Conservation (phyloP, 2,888 invertebrate species). For the Drosophila mimetica region DNA sequence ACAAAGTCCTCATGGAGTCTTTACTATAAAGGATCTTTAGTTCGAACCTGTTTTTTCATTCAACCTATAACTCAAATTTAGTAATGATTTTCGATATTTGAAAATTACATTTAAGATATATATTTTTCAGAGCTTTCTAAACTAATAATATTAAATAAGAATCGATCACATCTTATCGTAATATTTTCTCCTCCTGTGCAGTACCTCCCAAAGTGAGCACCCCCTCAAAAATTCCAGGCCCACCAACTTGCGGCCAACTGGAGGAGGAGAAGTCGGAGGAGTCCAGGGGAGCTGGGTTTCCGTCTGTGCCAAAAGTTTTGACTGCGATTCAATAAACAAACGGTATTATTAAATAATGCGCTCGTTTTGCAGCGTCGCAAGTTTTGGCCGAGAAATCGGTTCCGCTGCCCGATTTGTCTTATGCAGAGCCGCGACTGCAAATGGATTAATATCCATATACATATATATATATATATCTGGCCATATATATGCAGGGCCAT, state of each 20-base stretch:
- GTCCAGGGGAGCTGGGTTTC: constrained; percentile 58
- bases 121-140: too few species aligned
- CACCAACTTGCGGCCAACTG: constrained; percentile 63
- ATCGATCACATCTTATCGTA: neutral
- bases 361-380: constrained; percentile 54
- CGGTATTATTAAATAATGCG: constrained; percentile 77
- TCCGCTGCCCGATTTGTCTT: constrained; percentile 50
- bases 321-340: constrained; percentile 78
- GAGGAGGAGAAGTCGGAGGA: constrained; percentile 5
- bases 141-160: too few species aligned
- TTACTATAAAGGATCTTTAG: too few species aligned
- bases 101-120: too few species aligned
- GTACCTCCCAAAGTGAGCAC: constrained; percentile 14
- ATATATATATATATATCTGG: neutral
- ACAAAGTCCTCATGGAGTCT: too few species aligned
- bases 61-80: too few species aligned
- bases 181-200: neutral
- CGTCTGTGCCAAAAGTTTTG: constrained; percentile 76
- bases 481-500: neutral
- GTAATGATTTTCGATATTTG: too few species aligned
- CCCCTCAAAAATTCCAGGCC: constrained; percentile 30
- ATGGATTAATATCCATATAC: constrained; percentile 62
- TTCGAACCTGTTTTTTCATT: too few species aligned
- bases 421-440: constrained; percentile 45
- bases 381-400: constrained; percentile 31